These are phyloP conservation scores for Epicauta chinensis DNA, from an alignment of 1,140 invertebrate species.

Conservation along the genomic window DNA sequence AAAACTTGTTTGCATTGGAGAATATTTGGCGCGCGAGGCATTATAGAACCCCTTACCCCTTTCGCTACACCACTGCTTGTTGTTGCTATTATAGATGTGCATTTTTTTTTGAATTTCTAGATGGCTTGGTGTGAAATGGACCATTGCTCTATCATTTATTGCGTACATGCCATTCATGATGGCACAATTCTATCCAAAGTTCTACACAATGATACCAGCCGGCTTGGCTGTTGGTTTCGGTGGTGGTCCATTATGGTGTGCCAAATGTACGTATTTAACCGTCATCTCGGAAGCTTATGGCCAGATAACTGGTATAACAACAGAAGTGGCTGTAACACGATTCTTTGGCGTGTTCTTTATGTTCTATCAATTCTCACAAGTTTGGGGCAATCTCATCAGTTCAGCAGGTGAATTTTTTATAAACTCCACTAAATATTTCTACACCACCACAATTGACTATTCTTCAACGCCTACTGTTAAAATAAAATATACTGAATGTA, in stretches of 20 bases:
- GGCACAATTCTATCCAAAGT: slow-evolving; percentile 78
- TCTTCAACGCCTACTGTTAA: too few relatives aligned
- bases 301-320: slow-evolving; percentile 55
- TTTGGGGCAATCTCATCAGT: slow-evolving; percentile 89
- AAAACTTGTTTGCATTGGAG: too few relatives aligned
- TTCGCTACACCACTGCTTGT: too few relatives aligned
- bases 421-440: too few relatives aligned
- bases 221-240: slow-evolving; percentile 79
- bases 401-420: slow-evolving; percentile 61
- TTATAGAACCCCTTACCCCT: too few relatives aligned
- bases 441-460: too few relatives aligned
- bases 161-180: slow-evolving; percentile 83
- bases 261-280: slow-evolving; percentile 83
- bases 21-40: too few relatives aligned
- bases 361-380: slow-evolving; percentile 88
- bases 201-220: slow-evolving; percentile 79
- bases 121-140: slow-evolving; percentile 80
- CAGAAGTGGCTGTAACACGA: slow-evolving; percentile 68
- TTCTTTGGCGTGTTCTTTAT: slow-evolving; percentile 92
- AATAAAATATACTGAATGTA: too few relatives aligned
- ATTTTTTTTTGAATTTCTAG: slow-evolving; percentile 44
- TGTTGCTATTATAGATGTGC: too few relatives aligned
- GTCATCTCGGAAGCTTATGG: slow-evolving; percentile 68
- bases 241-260: slow-evolving; percentile 83
- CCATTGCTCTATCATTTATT: slow-evolving; percentile 74